phyloP scores from a whole-genome alignment of 1,140 invertebrate genomes.

The Littorina saxatilis region DNA sequence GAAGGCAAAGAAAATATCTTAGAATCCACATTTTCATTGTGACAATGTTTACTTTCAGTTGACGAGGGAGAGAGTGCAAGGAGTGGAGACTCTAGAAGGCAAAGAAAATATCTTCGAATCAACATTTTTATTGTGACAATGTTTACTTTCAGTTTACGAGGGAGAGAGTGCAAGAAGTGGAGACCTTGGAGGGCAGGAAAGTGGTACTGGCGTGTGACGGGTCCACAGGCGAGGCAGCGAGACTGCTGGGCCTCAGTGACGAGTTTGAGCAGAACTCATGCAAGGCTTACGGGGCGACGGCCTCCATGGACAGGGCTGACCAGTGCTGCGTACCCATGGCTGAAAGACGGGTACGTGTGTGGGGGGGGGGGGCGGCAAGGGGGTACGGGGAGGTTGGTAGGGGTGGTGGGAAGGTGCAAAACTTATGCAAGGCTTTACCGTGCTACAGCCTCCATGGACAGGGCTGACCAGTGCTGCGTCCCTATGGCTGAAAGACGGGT shows the following conservation, averaged over 20 bases:
- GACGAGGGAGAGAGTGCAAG: constrained; percentile 56
- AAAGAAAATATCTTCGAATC: no score
- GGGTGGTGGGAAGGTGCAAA: not conserved
- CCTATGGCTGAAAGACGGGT: constrained; percentile 67
- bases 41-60: constrained; percentile 69
- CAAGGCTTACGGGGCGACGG: constrained; percentile 68
- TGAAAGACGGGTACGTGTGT: constrained; percentile 57
- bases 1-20: no score
- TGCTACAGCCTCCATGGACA: constrained; percentile 67
- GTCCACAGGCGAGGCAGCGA: constrained; percentile 58
- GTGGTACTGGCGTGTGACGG: constrained; percentile 70
- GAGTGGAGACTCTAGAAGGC: no score
- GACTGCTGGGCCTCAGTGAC: constrained; percentile 69
- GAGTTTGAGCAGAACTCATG: constrained; percentile 65
- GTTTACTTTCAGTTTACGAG: constrained; percentile 65
- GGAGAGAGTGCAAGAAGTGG: constrained; percentile 60
- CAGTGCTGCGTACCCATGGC: constrained; percentile 62
- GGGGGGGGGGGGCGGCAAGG: no score
- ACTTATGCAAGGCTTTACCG: constrained; percentile 51
- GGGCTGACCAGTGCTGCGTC: constrained; percentile 59
- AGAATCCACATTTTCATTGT: no score
- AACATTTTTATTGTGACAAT: no score
- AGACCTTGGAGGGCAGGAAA: constrained; percentile 56
- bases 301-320: constrained; percentile 64
- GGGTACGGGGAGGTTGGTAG: not conserved